Evolutionary conservation across 2,888 invertebrate species (phyloP), one percentile per base, ranked within the genome.

Genomic region (Drosophila infuscata): DNA sequence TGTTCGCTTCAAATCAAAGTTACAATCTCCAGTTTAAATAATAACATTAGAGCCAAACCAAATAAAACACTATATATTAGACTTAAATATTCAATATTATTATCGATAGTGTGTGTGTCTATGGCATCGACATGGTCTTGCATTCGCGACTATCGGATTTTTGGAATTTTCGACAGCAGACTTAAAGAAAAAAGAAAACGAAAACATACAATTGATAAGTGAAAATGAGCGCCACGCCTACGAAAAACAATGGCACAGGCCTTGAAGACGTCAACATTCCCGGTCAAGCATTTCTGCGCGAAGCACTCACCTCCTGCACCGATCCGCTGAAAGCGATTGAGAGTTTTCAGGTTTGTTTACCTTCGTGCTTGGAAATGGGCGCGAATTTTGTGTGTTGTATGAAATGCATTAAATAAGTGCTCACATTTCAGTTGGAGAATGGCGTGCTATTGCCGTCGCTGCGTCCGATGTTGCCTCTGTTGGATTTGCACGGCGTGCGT

Each of bases 281-380:
- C 0, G 98, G 98, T 0, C 96, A 97, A 90, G 95, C 95, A 29
- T 97, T 95, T 92, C 94, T 98, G 25, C 94, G 96, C 59, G 98
- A 99, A 93, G 97, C 98, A 12, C 94, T 99, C n/a, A 98, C 98
- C 12, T 98, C 98, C 89, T 99, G 99, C 92, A 98, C 98, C 0
- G 99, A 99, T 94, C 99, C 99, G 17, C 93, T 99, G 38, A 98
- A 98, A 94, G 99, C 99, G 25, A 99, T 99, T 78, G 98, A 99
- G 94, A 98, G 99, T 93, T 99, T 99, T 15, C 93, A 97, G 69
- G 69, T 70, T 38, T 38, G 59, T 70, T 70, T 30, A 15, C 46
- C 15, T 43, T 43, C 20, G 0, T 11, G 20, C 20, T 2, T 43
- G 2, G 5, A 46, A 46, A 25, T 25, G 8, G 2, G 25, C 25